phyloP scores from a whole-genome alignment of 2,113 vertebrate species.

The Nyctereutes procyonoides region DNA sequence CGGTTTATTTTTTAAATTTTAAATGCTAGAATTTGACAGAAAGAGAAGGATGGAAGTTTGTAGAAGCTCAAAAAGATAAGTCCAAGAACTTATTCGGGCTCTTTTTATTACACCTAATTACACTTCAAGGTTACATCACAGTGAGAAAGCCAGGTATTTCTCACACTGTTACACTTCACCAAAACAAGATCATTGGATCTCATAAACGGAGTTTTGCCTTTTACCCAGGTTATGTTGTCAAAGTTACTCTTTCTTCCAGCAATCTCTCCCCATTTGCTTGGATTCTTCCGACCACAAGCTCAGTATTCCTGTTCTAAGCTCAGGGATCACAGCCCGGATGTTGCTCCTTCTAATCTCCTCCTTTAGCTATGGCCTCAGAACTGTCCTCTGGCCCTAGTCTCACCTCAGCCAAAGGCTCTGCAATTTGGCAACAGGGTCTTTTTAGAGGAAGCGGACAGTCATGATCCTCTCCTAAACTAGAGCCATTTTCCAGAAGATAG shows the following conservation, averaged over 20 bases:
- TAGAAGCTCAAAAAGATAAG: conserved; percentile 5
- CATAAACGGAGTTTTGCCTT: neutral
- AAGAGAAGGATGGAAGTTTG: neutral
- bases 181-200: neutral
- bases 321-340: neutral
- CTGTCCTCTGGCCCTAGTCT: neutral
- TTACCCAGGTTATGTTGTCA: conserved; percentile 31
- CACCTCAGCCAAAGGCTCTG: neutral
- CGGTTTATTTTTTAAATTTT: neutral
- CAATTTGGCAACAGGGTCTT: neutral
- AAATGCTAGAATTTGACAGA: conserved; percentile 21
- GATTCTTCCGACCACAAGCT: neutral
- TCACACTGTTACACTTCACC: neutral
- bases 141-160: neutral
- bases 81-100: neutral
- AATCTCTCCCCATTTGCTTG: neutral
- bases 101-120: conserved; percentile 7
- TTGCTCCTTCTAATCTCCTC: neutral
- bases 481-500: neutral
- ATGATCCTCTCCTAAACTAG: neutral
- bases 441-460: neutral
- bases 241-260: neutral
- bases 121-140: neutral
- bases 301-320: neutral
- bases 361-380: neutral